These are phyloP conservation scores for Sorex araneus DNA, from an alignment of 2,113 vertebrate genomes.

Conservation along the genomic window DNA sequence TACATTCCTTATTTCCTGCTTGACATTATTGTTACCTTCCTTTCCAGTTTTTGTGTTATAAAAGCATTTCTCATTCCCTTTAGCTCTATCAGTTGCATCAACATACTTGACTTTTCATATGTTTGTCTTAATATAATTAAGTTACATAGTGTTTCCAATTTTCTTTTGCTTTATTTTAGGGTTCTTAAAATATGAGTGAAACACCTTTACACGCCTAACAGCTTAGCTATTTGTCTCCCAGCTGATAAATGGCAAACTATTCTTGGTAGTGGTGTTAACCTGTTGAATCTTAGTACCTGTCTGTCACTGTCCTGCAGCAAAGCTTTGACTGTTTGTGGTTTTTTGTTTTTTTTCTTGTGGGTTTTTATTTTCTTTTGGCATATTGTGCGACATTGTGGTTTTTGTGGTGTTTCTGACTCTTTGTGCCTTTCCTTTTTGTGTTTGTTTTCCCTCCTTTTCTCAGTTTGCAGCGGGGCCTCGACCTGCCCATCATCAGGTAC, in stretches of 20 bases:
- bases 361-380: constrained; percentile 84
- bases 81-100: constrained; percentile 66
- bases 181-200: not conserved
- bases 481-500: constrained; percentile 99
- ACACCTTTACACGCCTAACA: not conserved
- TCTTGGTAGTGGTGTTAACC: constrained; percentile 61
- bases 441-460: constrained; percentile 92
- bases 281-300: constrained; percentile 81
- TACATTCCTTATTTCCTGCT: not conserved
- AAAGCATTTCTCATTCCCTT: constrained; percentile 66
- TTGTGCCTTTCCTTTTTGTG: constrained; percentile 95
- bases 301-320: constrained; percentile 88
- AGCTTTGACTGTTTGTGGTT: constrained; percentile 86
- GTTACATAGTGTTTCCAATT: constrained; percentile 61
- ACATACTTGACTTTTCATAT: constrained; percentile 63
- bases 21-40: not conserved
- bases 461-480: constrained; percentile 99
- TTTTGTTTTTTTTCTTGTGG: constrained; percentile 77
- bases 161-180: constrained; percentile 63
- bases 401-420: constrained; percentile 93
- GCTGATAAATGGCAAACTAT: constrained; percentile 61
- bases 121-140: constrained; percentile 62
- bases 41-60: constrained; percentile 60
- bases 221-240: constrained; percentile 69
- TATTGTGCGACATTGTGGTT: constrained; percentile 90